Conservation (phyloP, 2,113 vertebrate species). For the Nothobranchius kuhntae region DNA sequence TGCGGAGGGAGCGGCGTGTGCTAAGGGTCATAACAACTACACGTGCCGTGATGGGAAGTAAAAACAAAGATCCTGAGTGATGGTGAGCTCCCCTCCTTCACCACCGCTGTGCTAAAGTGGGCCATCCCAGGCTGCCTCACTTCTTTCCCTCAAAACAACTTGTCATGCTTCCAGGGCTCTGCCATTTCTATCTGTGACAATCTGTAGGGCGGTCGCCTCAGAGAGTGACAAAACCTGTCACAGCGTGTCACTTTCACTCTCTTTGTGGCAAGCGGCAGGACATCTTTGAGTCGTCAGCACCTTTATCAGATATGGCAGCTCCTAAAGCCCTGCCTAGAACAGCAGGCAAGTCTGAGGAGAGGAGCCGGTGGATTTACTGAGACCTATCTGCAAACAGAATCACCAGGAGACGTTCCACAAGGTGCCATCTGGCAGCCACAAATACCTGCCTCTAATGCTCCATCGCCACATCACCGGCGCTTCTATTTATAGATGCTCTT, state of each 20-base stretch:
- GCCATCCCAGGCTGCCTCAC: slow-evolving; percentile 48
- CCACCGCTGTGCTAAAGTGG: slow-evolving; percentile 40
- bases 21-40: slow-evolving; percentile 25
- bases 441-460: slow-evolving; percentile 70
- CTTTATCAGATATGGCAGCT: slow-evolving; percentile 77
- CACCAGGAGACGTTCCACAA: slow-evolving; percentile 72
- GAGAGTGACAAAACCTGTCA: slow-evolving; percentile 78
- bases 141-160: slow-evolving; percentile 65
- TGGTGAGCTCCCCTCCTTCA: slow-evolving; percentile 13
- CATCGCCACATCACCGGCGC: slow-evolving; percentile 46
- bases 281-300: slow-evolving; percentile 68
- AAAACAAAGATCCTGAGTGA: slow-evolving; percentile 44
- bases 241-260: slow-evolving; percentile 63
- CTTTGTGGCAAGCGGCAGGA: slow-evolving; percentile 55
- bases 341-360: slow-evolving; percentile 58
- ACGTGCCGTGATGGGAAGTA: slow-evolving; percentile 8
- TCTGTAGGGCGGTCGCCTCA: slow-evolving; percentile 66
- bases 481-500: slow-evolving; percentile 66
- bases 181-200: slow-evolving; percentile 75
- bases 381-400: slow-evolving; percentile 80
- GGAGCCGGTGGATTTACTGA: slow-evolving; percentile 64
- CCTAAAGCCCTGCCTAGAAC: slow-evolving; percentile 67
- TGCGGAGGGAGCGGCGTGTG: background rate
- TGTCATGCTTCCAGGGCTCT: slow-evolving; percentile 69
- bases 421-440: slow-evolving; percentile 75